Base-by-base conservation (phyloP, 2,888 invertebrate species). In the Digitonthophagus gazella region DNA sequence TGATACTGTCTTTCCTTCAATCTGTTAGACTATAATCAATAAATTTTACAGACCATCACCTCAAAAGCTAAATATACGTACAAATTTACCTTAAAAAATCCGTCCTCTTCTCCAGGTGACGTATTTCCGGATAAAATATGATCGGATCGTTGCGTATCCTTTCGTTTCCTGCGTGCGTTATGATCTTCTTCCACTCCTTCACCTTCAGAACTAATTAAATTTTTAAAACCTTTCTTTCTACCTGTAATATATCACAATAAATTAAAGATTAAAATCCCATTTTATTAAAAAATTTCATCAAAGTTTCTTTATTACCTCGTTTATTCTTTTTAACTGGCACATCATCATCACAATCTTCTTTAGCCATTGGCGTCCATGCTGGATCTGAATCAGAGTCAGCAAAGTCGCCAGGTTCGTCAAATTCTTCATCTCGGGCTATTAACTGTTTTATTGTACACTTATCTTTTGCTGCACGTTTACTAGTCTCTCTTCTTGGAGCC, bases 331-430 rank as follows among this genome's bases (percentile, higher is more conserved):
- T 61, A 18, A 61, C 61, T 6, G 61, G 61, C 11, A 61, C n/a
- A 4, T 61, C 61, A 16, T 61, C 61, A 0, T 61, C 61, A 61
- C n/a, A 16, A 19, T 61, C 81, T 55, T 79, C 81, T 75, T 86
- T 87, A 44, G 86, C 86, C 71, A 86, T 85, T 5, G 91, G 91
- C n/a, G 89, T 90, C 91, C 91, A 91, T n/a, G 89, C 90, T 5
- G 90, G 91, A 85, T 91, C 91, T 5, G 88, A 87, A 80, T 91
- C 90, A 0, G 90, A 90, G 80, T 89, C 88, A 20, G 84, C 82
- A 22, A 65, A 69, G 5, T 67, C 69, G 15, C 64, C 20, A 3
- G 85, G 84, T 73, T 88, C 89, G 74, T 88, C 88, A 57, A 81
- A 78, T 71, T 88, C 87, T 22, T 86, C 86, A 63, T 85, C 82